Evolutionary conservation across 1,140 invertebrate genomes (phyloP).

Genomic region (Plectrocnemia conspersa): DNA sequence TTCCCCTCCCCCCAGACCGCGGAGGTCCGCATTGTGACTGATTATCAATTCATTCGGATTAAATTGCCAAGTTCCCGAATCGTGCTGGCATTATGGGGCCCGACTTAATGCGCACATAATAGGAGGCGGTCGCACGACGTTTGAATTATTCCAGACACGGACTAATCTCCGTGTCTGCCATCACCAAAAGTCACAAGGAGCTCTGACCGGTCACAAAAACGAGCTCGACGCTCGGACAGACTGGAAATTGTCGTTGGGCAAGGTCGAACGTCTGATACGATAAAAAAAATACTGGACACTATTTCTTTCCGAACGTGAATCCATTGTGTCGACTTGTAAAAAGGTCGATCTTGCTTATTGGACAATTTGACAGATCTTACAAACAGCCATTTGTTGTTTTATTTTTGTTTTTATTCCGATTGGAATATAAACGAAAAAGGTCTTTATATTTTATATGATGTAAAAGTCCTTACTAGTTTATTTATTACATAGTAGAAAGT

Average conservation of each 20-base stretch:
- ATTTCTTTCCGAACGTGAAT: too few relatives aligned
- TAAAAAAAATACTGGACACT: too few relatives aligned
- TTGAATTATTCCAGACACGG: conserved; percentile 18
- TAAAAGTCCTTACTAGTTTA: too few relatives aligned
- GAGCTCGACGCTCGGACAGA: conserved; percentile 4
- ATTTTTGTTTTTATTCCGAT: too few relatives aligned
- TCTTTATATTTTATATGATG: too few relatives aligned
- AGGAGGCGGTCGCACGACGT: conserved; percentile 11
- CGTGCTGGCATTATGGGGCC: conserved; percentile 8
- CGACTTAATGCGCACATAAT: conserved; percentile 10
- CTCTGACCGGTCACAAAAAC: not conserved
- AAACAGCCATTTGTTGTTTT: too few relatives aligned
- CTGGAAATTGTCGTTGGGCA: not conserved
- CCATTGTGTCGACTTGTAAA: conserved; percentile 17
- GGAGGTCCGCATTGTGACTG: conserved; percentile 18
- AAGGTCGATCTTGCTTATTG: too few relatives aligned
- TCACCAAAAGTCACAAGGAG: not conserved
- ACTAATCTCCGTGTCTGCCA: not conserved
- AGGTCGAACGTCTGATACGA: too few relatives aligned
- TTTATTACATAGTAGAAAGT: too few relatives aligned
- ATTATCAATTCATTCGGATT: conserved; percentile 33
- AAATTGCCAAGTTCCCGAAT: conserved; percentile 26
- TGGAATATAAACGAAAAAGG: too few relatives aligned
- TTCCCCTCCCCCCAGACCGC: not conserved
- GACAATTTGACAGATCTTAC: too few relatives aligned